phyloP scores from a whole-genome alignment of 2,113 vertebrate species.

The Loxodonta africana region DNA sequence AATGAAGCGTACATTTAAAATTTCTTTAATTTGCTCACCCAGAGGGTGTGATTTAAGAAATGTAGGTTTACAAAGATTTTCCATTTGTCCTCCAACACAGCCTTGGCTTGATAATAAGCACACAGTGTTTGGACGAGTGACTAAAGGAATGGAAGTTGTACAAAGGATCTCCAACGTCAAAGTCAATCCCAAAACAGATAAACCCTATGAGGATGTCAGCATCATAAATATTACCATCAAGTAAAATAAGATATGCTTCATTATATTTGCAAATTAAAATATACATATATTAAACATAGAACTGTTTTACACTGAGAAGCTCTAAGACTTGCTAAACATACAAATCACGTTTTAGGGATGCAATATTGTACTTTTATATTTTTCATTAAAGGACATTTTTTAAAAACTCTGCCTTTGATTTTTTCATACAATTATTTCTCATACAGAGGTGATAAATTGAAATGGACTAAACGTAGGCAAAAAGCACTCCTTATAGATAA shows the following conservation, averaged over 20 bases:
- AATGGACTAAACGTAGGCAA: slow-evolving; percentile 28
- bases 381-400: slow-evolving; percentile 79
- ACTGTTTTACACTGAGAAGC: slow-evolving; percentile 58
- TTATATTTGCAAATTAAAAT: slow-evolving; percentile 45
- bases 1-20: slow-evolving; percentile 66
- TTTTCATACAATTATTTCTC: slow-evolving; percentile 62
- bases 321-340: slow-evolving; percentile 8
- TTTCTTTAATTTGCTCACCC: slow-evolving; percentile 50
- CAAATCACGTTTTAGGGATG: slow-evolving; percentile 79
- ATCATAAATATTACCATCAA: slow-evolving; percentile 99
- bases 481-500: slow-evolving; percentile 27
- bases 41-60: slow-evolving; percentile 53
- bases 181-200: slow-evolving; percentile 99
- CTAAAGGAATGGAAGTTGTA: slow-evolving; percentile 99
- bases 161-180: slow-evolving; percentile 98
- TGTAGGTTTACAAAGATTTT: slow-evolving; percentile 51
- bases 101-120: slow-evolving; percentile 99
- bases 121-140: slow-evolving; percentile 97
- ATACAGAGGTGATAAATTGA: slow-evolving; percentile 29
- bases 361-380: slow-evolving; percentile 82
- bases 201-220: slow-evolving; percentile 98
- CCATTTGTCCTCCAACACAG: slow-evolving; percentile 85
- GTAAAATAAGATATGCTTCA: slow-evolving; percentile 82
- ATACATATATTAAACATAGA: background rate
- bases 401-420: slow-evolving; percentile 55